Evolutionary conservation across 92 coral and sea anemone genomes (phyloP), one percentile per base, ranked within the genome.

Genomic region (Montipora capitata): DNA sequence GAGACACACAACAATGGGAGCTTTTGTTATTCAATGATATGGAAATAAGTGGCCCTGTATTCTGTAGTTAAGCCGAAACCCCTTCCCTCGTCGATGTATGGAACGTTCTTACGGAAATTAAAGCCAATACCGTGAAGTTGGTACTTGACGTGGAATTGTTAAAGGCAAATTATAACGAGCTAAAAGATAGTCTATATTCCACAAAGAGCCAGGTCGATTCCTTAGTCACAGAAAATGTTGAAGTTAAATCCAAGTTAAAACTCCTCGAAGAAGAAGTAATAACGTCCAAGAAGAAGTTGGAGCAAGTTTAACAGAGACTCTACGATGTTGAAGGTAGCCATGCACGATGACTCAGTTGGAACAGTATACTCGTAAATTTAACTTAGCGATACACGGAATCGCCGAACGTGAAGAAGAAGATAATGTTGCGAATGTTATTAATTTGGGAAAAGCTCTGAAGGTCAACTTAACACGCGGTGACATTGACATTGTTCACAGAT

Each of bases 401-500:
- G 27, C 27, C 27, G 27, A 20, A 20, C 27, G 65, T 75, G 43
- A 74, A 74, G 78, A 74, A 45, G 78, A 74, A 45, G 79, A 75
- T 75, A 75, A 52, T 75, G 67, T 49, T 18, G 79, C 18, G 79
- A 75, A 51, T 51, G 79, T 54, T 18, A 49, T 75, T 51, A 39
- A 54, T 4, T 35, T 75, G 17, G 63, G 79, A 75, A 75, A 16
- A 51, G 5, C 11, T 75, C 43, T 75, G 79, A 16, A 54, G 40
- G 63, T 74, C 40, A 74, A 74, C 38, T 74, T 74, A 45, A 74
- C 78, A 45, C 78, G 78, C 12, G 78, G 78, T 35, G 79, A 75
- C 79, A 75, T 54, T 49, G 79, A 49, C 14, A 52, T 54, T 20
- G 63, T 75, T 75, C 79, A 75, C 49, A 49, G 66, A 68, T 18